A percentile compares a stretch with the other conserved stretches of the same genome.
These are phyloP conservation scores for Amyelois transitella DNA, from an alignment of 1,140 invertebrate species.

Conservation along the genomic window DNA sequence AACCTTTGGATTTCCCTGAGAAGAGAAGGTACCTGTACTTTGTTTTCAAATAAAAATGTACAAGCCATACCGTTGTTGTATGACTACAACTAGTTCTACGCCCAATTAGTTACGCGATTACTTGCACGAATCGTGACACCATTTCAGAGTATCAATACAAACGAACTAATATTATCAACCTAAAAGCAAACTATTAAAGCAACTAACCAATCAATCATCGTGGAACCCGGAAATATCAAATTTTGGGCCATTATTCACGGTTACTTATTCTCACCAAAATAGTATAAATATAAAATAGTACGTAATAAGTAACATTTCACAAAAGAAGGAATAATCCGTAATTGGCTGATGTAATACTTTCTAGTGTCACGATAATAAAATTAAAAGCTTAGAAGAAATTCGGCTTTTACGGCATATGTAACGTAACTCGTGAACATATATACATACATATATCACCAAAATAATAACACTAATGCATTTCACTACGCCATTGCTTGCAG, in stretches of 20 bases:
- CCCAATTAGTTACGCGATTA: background rate
- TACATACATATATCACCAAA: background rate
- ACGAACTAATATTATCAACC: slow-evolving; percentile 2
- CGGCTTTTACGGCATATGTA: too few species aligned
- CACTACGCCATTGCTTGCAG: background rate
- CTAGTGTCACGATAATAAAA: background rate
- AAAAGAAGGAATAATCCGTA: background rate
- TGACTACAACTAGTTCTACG: too few species aligned
- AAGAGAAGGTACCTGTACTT: background rate
- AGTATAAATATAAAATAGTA: too few species aligned
- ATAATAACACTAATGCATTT: background rate
- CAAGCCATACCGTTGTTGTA: background rate
- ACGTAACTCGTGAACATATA: background rate
- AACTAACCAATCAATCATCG: slow-evolving; percentile 1
- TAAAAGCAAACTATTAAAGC: slow-evolving; percentile 7
- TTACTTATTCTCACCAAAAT: background rate
- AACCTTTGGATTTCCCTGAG: background rate
- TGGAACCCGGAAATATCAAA: background rate
- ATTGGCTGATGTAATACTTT: background rate
- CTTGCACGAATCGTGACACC: background rate
- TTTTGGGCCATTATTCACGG: background rate
- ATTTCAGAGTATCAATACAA: background rate
- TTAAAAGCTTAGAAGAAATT: background rate
- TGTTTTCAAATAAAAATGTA: background rate
- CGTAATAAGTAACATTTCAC: too few species aligned